These are phyloP conservation scores for Smittia sp. DNA, from an alignment of 2,888 invertebrate species.

Conservation along the genomic window DNA sequence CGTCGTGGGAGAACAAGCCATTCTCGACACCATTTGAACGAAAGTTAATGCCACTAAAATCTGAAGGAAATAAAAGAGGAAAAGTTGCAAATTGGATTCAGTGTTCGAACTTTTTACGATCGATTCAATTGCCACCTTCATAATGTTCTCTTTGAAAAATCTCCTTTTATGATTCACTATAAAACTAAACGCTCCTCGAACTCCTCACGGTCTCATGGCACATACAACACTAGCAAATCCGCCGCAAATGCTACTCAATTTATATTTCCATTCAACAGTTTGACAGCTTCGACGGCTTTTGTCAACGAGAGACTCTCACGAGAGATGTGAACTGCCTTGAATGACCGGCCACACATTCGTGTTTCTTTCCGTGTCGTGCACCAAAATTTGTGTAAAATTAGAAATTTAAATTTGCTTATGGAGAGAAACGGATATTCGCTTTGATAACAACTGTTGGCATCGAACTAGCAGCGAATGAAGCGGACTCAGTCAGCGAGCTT, in stretches of 20 bases:
- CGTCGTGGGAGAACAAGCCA: not conserved
- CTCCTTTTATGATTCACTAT: not conserved
- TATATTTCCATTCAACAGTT: conserved; percentile 33
- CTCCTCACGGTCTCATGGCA: not conserved
- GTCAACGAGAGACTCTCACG: not conserved
- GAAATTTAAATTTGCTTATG: conserved; percentile 14
- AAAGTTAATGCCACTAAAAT: conserved; percentile 29
- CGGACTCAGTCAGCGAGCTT: too few species aligned
- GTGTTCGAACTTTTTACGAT: not conserved
- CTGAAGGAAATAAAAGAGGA: not conserved
- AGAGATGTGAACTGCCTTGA: not conserved
- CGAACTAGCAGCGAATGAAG: not conserved
- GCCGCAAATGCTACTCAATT: conserved; percentile 25
- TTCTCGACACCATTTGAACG: conserved; percentile 26
- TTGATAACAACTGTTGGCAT: not conserved
- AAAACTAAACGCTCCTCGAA: not conserved
- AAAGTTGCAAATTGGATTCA: conserved; percentile 18
- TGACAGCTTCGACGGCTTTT: not conserved
- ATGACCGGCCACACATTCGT: not conserved
- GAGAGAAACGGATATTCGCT: conserved; percentile 9
- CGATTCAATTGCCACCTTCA: conserved; percentile 22
- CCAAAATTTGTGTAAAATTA: conserved; percentile 10
- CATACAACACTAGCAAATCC: conserved; percentile 32
- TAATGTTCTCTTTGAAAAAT: not conserved
- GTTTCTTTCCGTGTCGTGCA: not conserved